Evolutionary conservation across 2,797 vertebrate species (phyloP), one percentile per base, ranked within the genome.

Genomic region (Martes flavigula): DNA sequence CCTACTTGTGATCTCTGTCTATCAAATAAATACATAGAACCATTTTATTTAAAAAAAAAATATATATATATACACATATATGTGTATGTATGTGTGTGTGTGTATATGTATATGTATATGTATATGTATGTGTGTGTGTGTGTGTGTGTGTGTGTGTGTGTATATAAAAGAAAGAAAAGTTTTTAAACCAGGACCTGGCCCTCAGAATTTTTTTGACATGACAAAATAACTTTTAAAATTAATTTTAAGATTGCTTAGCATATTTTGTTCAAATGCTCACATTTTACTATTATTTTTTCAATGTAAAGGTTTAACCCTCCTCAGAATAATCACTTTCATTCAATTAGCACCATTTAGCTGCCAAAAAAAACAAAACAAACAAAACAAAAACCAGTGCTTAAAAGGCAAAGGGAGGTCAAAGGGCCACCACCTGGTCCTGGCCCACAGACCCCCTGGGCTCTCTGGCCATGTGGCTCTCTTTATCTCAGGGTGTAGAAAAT

Each of bases 391-490:
- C 43, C 51, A 62, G 81, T 54, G 38, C 72, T 91, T 35, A 83
- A 87, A 87, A 96, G 88, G 72, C 48, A 79, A 91, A 93, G 46
- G 20, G 75, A 91, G 90, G 96, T 89, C 95, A 97, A 88, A 96
- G 89, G 91, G 82, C 48, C 54, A 78, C 97, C 95, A 97, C 90
- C 82, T 96, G 92, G 96, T 83, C 84, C 38, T 82, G 46, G 84
- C 90, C 70, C 88, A 85, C 64, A 56, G 73, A 96, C 93, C 56
- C 88, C 86, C 94, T 75, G 56, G 79, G 56, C 68, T 92, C 82
- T 43, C 60, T 87, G 93, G 94, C 93, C 96, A 92, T 91, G 92
- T 97, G 93, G 88, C 78, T 96, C 82, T 90, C 84, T 91, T 94
- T 54, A 82, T 85, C 86, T 97, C 78, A 75, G 75, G 90, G 87